phyloP scores from a whole-genome alignment of 2,113 vertebrate species.

The Macrotus californicus region DNA sequence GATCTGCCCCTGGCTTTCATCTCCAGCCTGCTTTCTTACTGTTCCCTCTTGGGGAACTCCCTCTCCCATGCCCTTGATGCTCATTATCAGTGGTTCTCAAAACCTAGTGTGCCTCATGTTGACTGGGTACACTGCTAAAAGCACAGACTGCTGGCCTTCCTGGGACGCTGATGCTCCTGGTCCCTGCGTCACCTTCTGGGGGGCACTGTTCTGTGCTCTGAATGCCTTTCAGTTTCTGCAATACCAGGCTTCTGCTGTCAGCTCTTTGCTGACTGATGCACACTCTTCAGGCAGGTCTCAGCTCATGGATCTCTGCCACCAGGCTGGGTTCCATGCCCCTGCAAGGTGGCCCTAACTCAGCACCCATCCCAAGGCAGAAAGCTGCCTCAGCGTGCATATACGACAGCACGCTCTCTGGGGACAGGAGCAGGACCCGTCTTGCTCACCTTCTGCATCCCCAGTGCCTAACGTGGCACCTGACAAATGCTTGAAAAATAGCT shows the following conservation, averaged over 20 bases:
- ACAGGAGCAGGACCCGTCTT: neutral
- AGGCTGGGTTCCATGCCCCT: neutral
- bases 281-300: neutral
- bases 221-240: neutral
- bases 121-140: neutral
- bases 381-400: rapidly evolving
- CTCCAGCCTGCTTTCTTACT: neutral
- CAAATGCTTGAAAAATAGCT: neutral
- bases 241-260: neutral
- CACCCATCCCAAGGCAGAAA: neutral
- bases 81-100: neutral
- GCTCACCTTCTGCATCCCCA: neutral
- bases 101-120: neutral
- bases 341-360: neutral
- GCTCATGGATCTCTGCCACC: neutral
- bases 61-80: neutral
- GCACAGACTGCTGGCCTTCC: neutral
- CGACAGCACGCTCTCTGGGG: neutral
- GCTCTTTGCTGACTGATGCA: neutral
- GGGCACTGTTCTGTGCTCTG: neutral
- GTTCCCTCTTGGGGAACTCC: neutral
- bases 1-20: neutral
- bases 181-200: neutral
- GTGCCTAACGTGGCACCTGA: neutral
- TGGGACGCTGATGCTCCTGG: neutral